These are phyloP conservation scores for Resseliella maxima DNA, from an alignment of 2,888 invertebrate genomes.

Conservation along the genomic window DNA sequence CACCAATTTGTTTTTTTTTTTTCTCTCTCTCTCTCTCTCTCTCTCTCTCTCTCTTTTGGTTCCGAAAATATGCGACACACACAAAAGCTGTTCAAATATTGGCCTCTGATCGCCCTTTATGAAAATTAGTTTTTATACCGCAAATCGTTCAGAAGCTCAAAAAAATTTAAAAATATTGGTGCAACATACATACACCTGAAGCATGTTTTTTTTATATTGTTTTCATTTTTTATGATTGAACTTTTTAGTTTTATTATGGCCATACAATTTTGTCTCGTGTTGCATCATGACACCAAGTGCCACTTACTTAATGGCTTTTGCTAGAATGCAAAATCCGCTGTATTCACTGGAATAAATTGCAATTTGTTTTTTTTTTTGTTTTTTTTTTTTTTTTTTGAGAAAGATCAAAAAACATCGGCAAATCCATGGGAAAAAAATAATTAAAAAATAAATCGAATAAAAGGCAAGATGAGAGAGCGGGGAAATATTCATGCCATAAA, in stretches of 20 bases:
- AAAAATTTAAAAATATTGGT: too few relatives aligned
- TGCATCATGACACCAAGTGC: neutral
- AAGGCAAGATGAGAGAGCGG: neutral
- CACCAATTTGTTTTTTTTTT: too few relatives aligned
- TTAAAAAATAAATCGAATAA: conserved; percentile 29
- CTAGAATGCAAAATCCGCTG: neutral
- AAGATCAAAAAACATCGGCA: neutral
- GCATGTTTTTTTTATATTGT: neutral
- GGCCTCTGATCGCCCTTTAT: neutral
- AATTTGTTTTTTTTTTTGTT: too few relatives aligned
- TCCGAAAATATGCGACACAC: too few relatives aligned
- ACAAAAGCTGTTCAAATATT: too few relatives aligned
- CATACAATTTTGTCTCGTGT: conserved; percentile 8
- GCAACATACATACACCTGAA: conserved; percentile 1
- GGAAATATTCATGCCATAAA: neutral
- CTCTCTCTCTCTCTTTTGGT: too few relatives aligned
- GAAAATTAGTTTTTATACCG: neutral
- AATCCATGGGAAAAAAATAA: neutral
- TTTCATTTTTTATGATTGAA: conserved; percentile 11
- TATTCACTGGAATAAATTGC: neutral
- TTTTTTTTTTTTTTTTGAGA: too few relatives aligned
- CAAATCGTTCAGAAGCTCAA: too few relatives aligned
- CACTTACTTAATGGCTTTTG: neutral
- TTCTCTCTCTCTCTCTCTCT: too few relatives aligned
- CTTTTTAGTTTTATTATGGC: neutral